Conservation (phyloP, 1,140 invertebrate species). For the Musca domestica region DNA sequence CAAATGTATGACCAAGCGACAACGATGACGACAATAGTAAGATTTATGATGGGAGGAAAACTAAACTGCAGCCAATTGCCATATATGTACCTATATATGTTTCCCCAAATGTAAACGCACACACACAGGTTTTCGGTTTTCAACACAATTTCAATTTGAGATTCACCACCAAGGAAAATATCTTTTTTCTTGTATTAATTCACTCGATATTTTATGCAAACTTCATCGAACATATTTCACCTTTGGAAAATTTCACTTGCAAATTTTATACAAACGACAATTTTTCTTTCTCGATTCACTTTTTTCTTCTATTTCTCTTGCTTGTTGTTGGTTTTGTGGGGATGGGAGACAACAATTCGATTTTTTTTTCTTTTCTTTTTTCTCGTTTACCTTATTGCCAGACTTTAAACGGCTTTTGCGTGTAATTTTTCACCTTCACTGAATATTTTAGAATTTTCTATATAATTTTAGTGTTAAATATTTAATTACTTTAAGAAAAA, state of each 20-base stretch:
- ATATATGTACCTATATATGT: no score
- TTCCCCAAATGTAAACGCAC: no score
- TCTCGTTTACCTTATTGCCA: background rate
- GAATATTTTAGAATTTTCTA: background rate
- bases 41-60: no score
- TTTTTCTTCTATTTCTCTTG: background rate
- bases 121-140: no score
- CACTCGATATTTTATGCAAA: background rate
- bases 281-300: conserved; percentile 9
- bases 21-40: no score
- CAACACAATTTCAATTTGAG: background rate
- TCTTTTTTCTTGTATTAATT: background rate
- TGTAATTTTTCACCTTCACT: conserved; percentile 1
- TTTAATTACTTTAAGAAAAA: background rate
- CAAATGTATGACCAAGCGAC: no score
- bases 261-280: background rate
- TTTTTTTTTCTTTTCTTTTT: background rate
- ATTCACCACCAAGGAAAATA: background rate
- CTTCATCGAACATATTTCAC: background rate
- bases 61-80: no score
- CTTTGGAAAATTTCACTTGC: conserved; percentile 13
- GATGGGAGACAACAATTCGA: background rate
- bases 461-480: background rate
- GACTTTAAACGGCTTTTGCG: background rate
- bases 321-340: no score